Evolutionary conservation across 1,140 invertebrate species (phyloP), one percentile per base, ranked within the genome.

Genomic region (Papilio dardanus): DNA sequence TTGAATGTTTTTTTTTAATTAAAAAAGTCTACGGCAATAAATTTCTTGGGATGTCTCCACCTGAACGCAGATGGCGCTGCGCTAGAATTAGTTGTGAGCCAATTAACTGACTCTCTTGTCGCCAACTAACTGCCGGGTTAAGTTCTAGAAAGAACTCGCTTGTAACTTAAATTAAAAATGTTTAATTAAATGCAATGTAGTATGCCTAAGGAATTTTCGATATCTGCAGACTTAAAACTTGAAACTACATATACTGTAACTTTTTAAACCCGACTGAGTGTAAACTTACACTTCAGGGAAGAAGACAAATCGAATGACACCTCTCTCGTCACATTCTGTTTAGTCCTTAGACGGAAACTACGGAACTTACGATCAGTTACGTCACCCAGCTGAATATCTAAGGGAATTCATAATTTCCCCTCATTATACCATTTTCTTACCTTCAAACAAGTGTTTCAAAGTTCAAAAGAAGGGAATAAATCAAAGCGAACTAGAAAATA

Each of bases 391-490:
- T 12, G 33, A 33, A 19, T 33, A 66, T 33, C 30, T 66, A 7
- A 0, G 16, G 14, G n/a, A 66, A 30, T n/a, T 30, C 2, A 14
- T 66, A 33, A 66, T 66, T 68, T 35, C 31, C 33, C 65, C 7
- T 33, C 16, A 66, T 66, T 66, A 66, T 46, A 2, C 3, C 66
- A 10, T 67, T 33, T 37, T 7, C 19, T 37, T 68, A 3, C 33
- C 30, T 31, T n/a, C n/a, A 37, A 8, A 37, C 16, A 1, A 3
- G 28, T 19, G 30, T 37, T 68, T 35, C n/a, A 21, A 37, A 68
- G 33, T 37, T 68, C 33, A 24, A 37, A 68, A 68, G 66, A 31
- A 68, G 1, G 30, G 31, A 67, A 67, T 67, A 67, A 67, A 67
- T 67, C 65, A 67, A 67, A 67, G 31, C 46, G 5, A 65, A n/a